A percentile compares a stretch with the other conserved stretches of the same genome.
Conservation (phyloP, 2,797 vertebrate species). For the Neopelma chrysocephalum region DNA sequence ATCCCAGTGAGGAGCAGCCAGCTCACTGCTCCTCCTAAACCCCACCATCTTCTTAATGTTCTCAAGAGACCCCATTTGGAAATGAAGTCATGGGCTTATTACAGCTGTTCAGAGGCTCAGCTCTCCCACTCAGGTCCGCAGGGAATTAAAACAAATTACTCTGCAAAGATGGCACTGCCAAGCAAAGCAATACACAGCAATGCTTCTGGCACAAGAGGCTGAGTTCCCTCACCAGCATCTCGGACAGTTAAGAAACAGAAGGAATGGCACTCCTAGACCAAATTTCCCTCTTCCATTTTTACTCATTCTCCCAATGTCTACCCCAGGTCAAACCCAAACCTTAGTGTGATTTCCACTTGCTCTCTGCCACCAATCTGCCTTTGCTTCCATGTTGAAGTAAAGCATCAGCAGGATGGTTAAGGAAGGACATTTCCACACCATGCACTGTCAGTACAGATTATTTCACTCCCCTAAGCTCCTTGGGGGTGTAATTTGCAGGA, state of each 20-base stretch:
- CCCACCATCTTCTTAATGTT: neutral
- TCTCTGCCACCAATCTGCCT: neutral
- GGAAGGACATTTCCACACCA: neutral
- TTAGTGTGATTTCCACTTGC: neutral
- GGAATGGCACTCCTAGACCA: neutral
- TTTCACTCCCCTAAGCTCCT: neutral
- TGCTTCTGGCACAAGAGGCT: neutral
- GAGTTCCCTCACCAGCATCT: neutral
- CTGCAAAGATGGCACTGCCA: neutral
- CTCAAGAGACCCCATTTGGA: neutral
- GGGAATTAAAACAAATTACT: neutral
- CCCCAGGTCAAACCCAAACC: neutral
- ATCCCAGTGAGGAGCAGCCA: neutral
- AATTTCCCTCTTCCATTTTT: neutral
- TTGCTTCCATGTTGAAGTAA: neutral
- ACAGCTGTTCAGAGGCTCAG: neutral
- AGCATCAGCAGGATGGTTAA: neutral
- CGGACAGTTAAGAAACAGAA: neutral
- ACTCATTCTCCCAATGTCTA: neutral
- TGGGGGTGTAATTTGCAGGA: slow-evolving; percentile 6
- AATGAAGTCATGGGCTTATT: neutral
- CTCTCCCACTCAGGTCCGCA: neutral
- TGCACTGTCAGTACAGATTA: slow-evolving; percentile 21
- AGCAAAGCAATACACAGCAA: neutral
- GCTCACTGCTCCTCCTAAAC: neutral